phyloP scores from a whole-genome alignment of 2,797 vertebrate species.

The Chromobotia macracanthus region DNA sequence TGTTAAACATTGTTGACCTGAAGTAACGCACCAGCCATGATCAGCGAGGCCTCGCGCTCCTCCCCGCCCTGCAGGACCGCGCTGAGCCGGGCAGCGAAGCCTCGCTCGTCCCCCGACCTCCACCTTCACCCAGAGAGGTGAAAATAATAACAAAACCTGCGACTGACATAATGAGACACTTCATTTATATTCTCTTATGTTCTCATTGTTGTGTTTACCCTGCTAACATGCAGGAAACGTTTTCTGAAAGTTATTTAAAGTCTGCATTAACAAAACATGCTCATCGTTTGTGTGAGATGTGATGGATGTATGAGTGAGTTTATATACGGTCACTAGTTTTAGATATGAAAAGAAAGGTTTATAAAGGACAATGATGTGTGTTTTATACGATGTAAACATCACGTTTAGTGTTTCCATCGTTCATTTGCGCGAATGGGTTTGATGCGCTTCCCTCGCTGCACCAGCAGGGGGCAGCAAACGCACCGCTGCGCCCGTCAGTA shows the following conservation, averaged over 20 bases:
- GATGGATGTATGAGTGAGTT: not conserved
- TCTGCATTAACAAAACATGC: too few relatives aligned
- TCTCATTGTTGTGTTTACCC: too few relatives aligned
- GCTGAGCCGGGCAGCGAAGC: constrained; percentile 90
- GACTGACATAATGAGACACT: constrained; percentile 18
- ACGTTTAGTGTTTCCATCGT: not conserved
- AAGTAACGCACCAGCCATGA: constrained; percentile 84
- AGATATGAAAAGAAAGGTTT: too few relatives aligned
- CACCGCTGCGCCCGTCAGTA: not conserved
- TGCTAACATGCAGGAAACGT: too few relatives aligned
- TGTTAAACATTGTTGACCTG: constrained; percentile 2
- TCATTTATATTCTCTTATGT: constrained; percentile 3
- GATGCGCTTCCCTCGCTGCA: not conserved
- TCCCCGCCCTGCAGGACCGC: constrained; percentile 81
- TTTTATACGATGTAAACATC: not conserved
- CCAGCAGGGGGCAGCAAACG: constrained; percentile 52
- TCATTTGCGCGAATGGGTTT: not conserved
- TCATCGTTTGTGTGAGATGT: too few relatives aligned
- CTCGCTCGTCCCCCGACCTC: constrained; percentile 82
- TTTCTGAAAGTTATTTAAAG: too few relatives aligned
- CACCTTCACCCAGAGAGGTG: constrained; percentile 80
- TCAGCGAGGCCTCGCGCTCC: constrained; percentile 82
- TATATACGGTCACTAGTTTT: not conserved
- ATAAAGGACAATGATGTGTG: too few relatives aligned
- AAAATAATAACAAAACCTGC: constrained; percentile 83